Percentiles rank a stretch among this genome's conserved stretches.
phyloP scores from a whole-genome alignment of 1,140 invertebrate genomes.

The Lysiphlebus fabarum region DNA sequence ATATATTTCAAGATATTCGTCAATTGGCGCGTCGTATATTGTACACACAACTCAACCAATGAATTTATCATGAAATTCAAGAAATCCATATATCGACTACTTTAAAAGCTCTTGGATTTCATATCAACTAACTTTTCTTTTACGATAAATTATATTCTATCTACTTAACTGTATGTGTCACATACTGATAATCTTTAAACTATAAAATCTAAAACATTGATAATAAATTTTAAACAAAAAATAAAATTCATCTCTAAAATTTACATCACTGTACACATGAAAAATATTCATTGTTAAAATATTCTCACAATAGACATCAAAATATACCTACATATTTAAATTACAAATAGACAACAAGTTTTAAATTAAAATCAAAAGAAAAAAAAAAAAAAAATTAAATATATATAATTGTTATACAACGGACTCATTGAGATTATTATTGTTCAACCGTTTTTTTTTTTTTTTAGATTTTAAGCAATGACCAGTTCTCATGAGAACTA shows the following conservation, averaged over 20 bases:
- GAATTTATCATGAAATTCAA: not conserved
- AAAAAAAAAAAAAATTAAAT: conserved; percentile 22
- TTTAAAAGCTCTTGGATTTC: conserved; percentile 12
- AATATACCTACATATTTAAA: no score
- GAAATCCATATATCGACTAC: conserved; percentile 1
- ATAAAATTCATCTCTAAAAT: no score
- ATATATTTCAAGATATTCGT: conserved; percentile 10
- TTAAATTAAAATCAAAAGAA: not conserved
- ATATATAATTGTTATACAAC: conserved; percentile 25
- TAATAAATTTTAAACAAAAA: no score
- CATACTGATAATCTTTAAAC: not conserved
- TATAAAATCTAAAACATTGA: not conserved
- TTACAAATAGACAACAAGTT: no score
- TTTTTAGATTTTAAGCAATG: conserved; percentile 42
- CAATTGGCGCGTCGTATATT: conserved; percentile 7
- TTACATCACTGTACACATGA: no score
- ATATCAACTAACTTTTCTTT: conserved; percentile 15
- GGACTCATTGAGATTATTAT: conserved; percentile 45
- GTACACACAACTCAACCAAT: not conserved
- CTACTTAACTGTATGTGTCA: conserved; percentile 6
- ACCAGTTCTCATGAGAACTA: conserved; percentile 51
- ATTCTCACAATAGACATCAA: no score
- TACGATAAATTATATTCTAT: conserved; percentile 10
- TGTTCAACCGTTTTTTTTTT: conserved; percentile 45
- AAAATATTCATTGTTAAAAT: no score